phyloP scores from a whole-genome alignment of 2,888 invertebrate species.

The Chelonus formosanus region DNA sequence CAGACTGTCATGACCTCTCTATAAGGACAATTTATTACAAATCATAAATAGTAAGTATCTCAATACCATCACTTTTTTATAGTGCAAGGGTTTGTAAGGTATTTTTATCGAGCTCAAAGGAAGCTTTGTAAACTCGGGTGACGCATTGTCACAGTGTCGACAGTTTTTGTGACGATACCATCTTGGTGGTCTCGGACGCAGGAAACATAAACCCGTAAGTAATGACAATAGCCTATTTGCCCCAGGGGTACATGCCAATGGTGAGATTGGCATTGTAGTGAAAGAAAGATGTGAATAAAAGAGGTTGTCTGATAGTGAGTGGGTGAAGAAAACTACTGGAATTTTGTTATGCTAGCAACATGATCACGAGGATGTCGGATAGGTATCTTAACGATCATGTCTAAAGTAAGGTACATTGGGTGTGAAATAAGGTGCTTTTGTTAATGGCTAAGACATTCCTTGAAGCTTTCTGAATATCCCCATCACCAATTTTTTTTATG shows the following conservation, averaged over 20 bases:
- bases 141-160: too few species aligned
- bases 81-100: conserved; percentile 17
- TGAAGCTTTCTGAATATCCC: conserved; percentile 21
- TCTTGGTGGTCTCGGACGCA: conserved; percentile 38
- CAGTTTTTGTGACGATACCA: conserved; percentile 30
- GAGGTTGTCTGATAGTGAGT: neutral
- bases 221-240: conserved; percentile 45
- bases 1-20: too few species aligned
- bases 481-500: conserved; percentile 31
- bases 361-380: conserved; percentile 45
- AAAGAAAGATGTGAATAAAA: conserved; percentile 17
- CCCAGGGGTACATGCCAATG: neutral
- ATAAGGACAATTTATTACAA: too few species aligned
- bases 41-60: too few species aligned
- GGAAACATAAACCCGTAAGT: conserved; percentile 51
- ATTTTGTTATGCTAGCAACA: conserved; percentile 28
- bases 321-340: conserved; percentile 12
- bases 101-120: too few species aligned
- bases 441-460: conserved; percentile 44
- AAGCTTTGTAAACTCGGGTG: conserved; percentile 29
- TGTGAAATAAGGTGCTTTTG: conserved; percentile 58
- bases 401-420: conserved; percentile 55
- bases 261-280: conserved; percentile 10
- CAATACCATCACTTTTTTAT: too few species aligned
- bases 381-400: conserved; percentile 61